Base-by-base conservation (phyloP, 1,140 invertebrate species). In the Pogonus chalceus region DNA sequence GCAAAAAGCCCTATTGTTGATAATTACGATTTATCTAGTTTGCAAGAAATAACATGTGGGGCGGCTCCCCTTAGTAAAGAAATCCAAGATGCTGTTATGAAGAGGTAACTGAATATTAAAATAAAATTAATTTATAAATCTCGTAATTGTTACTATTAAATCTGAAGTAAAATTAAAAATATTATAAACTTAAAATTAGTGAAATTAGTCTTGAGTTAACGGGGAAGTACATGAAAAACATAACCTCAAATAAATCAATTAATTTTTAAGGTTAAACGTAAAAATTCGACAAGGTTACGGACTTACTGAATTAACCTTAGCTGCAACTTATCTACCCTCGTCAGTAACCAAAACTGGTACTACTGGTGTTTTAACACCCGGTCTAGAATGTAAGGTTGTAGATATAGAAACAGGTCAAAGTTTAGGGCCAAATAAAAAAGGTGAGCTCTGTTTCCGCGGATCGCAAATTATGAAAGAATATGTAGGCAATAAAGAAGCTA, bases 391-490 rank as follows among this genome's bases (percentile, higher is more conserved):
- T 23, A 81, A 82, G 70, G 74, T 84, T 0, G 55, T 82, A 53
- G 79, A 86, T 67, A 65, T 77, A 21, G 76, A 84, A 50, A 84
- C 73, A 7, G 76, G 79, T 7, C 68, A 79, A 58, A 60, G 69
- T 16, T 59, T 87, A 20, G 83, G 83, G 0, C 69, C 82, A 0
- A 69, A 78, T 35, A 56, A 78, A 57, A 65, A 72, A 47, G 87
- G 87, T 10, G 87, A 90, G 65, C 62, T 90, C 2, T 88, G 80
- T 64, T 74, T 85, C 18, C 81, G 80, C 61, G 82, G 82, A 9
- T 72, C 73, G 10, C 62, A 75, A 49, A 64, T 83, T 0, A 84
- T 83, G 80, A 73, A 78, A 51, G 82, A 82, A 1, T 86, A 86
- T 55, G 70, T 75, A 61, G 76, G 77, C 2, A 76, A 88, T 60